Evolutionary conservation across 2,113 vertebrate genomes (phyloP).

Genomic region (Labeo rohita): DNA sequence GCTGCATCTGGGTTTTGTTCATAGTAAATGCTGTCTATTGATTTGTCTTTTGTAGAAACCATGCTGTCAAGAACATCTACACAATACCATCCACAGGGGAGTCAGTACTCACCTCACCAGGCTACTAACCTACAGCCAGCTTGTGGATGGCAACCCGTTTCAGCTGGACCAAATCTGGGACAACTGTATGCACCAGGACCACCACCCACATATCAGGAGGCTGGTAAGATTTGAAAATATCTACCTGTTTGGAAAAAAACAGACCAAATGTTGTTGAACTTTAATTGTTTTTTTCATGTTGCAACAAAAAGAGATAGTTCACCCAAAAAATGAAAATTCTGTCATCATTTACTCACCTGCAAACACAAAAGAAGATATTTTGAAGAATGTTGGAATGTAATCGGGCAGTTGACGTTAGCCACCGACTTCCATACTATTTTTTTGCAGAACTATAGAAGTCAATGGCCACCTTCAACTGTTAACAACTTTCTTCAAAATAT

Average conservation of each 20-base stretch:
- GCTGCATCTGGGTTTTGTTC: background rate
- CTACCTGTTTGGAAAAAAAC: background rate
- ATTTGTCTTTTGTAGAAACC: constrained; percentile 69
- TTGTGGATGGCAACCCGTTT: constrained; percentile 60
- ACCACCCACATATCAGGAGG: constrained; percentile 87
- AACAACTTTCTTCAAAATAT: too few species aligned
- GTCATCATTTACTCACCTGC: too few species aligned
- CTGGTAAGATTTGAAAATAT: constrained; percentile 63
- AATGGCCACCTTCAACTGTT: too few species aligned
- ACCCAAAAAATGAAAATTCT: too few species aligned
- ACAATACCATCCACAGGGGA: constrained; percentile 73
- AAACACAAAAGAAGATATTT: too few species aligned
- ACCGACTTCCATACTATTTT: too few species aligned
- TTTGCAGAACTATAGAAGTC: too few species aligned
- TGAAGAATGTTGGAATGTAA: too few species aligned
- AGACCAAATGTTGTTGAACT: too few species aligned
- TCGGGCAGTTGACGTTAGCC: too few species aligned
- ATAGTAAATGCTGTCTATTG: background rate
- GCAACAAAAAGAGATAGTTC: too few species aligned
- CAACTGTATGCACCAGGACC: constrained; percentile 77
- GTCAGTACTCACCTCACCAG: constrained; percentile 80
- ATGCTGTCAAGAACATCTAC: constrained; percentile 76
- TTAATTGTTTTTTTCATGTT: too few species aligned
- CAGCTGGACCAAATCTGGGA: constrained; percentile 64
- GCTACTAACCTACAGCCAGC: constrained; percentile 73